Conservation (phyloP, 37 sponge, comb jelly and placozoan genomes). For the Ephydatia muelleri region DNA sequence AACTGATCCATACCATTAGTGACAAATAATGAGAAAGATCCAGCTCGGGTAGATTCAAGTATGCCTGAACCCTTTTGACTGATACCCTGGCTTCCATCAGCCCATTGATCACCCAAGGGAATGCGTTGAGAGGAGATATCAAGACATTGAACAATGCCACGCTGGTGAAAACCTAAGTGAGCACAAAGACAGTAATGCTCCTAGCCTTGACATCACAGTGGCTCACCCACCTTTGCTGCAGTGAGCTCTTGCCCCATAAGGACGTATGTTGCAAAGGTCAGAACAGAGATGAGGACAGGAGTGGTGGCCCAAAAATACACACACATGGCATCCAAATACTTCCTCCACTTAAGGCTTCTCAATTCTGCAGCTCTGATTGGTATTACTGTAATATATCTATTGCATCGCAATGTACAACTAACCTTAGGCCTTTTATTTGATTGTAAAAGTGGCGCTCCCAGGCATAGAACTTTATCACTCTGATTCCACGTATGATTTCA, state of each 20-base stretch:
- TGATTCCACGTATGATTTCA: constrained; percentile 84
- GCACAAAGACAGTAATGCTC: background rate
- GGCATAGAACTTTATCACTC: constrained; percentile 94
- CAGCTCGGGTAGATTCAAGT: constrained; percentile 71
- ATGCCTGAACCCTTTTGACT: constrained; percentile 78
- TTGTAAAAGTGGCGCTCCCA: constrained; percentile 87
- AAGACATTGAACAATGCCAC: constrained; percentile 92
- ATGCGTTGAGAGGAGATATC: constrained; percentile 95
- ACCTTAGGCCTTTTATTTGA: constrained; percentile 72
- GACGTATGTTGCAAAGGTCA: constrained; percentile 91
- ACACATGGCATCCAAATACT: constrained; percentile 96
- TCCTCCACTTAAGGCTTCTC: constrained; percentile 78
- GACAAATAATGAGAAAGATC: constrained; percentile 50
- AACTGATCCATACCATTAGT: background rate
- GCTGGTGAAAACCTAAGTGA: constrained; percentile 93
- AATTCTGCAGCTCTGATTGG: constrained; percentile 68
- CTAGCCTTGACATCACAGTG: background rate
- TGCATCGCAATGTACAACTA: background rate
- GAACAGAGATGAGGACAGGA: constrained; percentile 89
- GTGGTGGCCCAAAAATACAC: constrained; percentile 99
- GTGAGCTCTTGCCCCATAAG: constrained; percentile 82
- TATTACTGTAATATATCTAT: background rate
- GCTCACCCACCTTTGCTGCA: constrained; percentile 84
- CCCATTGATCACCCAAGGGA: constrained; percentile 98
- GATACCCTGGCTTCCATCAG: constrained; percentile 97